phyloP scores from a whole-genome alignment of 2,113 vertebrate species.

The Atherinomorus stipes region DNA sequence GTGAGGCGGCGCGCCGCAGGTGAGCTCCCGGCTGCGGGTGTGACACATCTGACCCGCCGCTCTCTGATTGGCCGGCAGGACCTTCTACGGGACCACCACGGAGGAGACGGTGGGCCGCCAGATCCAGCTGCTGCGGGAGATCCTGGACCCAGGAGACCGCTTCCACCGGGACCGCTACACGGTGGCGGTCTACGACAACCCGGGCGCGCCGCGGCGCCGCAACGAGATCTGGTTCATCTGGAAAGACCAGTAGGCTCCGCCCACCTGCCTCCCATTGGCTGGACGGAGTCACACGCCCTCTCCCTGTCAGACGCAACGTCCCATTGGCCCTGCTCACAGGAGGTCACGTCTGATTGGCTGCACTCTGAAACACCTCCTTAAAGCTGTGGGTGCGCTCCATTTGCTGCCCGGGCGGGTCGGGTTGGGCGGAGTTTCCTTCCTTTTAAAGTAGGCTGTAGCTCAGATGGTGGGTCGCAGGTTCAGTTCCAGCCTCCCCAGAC shows the following conservation, averaged over 20 bases:
- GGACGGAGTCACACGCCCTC: not conserved
- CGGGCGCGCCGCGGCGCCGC: slow-evolving; percentile 79
- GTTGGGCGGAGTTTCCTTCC: too few relatives aligned
- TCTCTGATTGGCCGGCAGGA: slow-evolving; percentile 74
- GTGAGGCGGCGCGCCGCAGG: too few relatives aligned
- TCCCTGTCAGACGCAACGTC: not conserved
- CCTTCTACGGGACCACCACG: slow-evolving; percentile 86
- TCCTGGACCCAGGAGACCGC: slow-evolving; percentile 71
- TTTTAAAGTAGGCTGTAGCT: too few relatives aligned
- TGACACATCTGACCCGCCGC: not conserved
- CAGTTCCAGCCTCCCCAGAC: too few relatives aligned
- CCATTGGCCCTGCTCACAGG: not conserved
- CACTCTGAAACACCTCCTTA: not conserved
- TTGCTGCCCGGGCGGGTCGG: too few relatives aligned
- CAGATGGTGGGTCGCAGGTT: too few relatives aligned
- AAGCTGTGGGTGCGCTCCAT: too few relatives aligned
- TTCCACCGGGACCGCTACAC: slow-evolving; percentile 79
- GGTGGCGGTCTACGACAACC: slow-evolving; percentile 88
- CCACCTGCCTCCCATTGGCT: not conserved
- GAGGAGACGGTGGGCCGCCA: slow-evolving; percentile 87
- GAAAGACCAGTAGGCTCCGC: slow-evolving; percentile 43
- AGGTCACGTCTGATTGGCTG: not conserved
- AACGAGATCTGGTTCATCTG: slow-evolving; percentile 91
- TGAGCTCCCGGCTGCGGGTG: too few relatives aligned
- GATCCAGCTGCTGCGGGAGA: slow-evolving; percentile 83